Percentiles rank a stretch among this genome's conserved stretches.
These are phyloP conservation scores for Sylvilagus bachmani DNA, from an alignment of 2,113 vertebrate genomes.

Conservation along the genomic window DNA sequence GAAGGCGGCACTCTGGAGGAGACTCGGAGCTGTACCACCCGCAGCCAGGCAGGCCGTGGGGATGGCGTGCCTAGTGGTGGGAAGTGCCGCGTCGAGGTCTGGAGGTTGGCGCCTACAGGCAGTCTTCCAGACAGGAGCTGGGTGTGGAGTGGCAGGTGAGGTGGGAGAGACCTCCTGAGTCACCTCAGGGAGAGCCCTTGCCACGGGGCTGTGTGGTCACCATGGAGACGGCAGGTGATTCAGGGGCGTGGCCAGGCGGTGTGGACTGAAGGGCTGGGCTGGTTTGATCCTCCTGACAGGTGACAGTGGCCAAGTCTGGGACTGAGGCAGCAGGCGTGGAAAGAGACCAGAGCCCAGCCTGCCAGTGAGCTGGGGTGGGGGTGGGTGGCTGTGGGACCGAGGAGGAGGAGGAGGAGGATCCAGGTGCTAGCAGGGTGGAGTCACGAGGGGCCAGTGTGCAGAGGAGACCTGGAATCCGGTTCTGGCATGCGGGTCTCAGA, in stretches of 20 bases:
- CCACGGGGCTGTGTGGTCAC: background rate
- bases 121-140: background rate
- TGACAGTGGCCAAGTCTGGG: background rate
- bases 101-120: background rate
- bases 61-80: background rate
- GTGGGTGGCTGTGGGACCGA: too few species aligned
- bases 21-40: background rate
- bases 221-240: background rate
- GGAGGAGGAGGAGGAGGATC: background rate
- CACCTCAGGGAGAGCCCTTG: background rate
- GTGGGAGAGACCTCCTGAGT: background rate
- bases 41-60: background rate
- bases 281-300: background rate
- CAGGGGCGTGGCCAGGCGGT: background rate
- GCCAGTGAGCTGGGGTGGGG: background rate
- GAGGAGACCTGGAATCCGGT: background rate
- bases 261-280: background rate
- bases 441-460: too few species aligned
- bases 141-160: background rate
- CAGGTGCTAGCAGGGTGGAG: background rate
- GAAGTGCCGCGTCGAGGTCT: too few species aligned
- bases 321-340: background rate
- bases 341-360: background rate
- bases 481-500: background rate
- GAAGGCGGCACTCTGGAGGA: background rate